Evolutionary conservation across 2,888 invertebrate genomes (phyloP).

Genomic region (Slavum lentiscoides): DNA sequence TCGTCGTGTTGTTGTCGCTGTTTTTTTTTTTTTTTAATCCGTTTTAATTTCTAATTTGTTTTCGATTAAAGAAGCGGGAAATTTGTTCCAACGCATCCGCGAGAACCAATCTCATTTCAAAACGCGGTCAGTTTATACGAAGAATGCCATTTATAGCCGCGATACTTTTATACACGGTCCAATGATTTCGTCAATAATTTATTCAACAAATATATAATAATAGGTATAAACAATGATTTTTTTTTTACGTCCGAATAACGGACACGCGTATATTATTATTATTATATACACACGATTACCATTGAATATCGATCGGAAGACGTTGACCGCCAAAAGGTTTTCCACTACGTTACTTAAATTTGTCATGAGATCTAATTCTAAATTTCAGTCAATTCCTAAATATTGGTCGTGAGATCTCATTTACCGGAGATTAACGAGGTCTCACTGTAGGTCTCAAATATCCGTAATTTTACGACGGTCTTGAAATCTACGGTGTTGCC

Average conservation of each 20-base stretch:
- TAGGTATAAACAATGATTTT: constrained; percentile 28
- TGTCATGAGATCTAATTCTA: too few relatives aligned
- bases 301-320: background rate
- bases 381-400: too few relatives aligned
- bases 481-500: too few relatives aligned
- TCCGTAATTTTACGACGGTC: too few relatives aligned
- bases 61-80: background rate
- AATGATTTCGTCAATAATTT: constrained; percentile 33
- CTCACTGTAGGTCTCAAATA: too few relatives aligned
- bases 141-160: constrained; percentile 25
- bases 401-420: too few relatives aligned
- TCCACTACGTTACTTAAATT: too few relatives aligned
- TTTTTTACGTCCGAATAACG: constrained; percentile 21
- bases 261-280: background rate
- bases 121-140: constrained; percentile 29
- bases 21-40: background rate
- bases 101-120: constrained; percentile 20
- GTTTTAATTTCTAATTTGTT: background rate
- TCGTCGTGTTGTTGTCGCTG: too few relatives aligned
- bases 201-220: background rate
- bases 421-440: too few relatives aligned
- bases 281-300: background rate
- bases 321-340: too few relatives aligned
- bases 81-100: background rate
- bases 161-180: constrained; percentile 5